Conservation (phyloP, 2,797 vertebrate genomes). For the Acanthopagrus latus region DNA sequence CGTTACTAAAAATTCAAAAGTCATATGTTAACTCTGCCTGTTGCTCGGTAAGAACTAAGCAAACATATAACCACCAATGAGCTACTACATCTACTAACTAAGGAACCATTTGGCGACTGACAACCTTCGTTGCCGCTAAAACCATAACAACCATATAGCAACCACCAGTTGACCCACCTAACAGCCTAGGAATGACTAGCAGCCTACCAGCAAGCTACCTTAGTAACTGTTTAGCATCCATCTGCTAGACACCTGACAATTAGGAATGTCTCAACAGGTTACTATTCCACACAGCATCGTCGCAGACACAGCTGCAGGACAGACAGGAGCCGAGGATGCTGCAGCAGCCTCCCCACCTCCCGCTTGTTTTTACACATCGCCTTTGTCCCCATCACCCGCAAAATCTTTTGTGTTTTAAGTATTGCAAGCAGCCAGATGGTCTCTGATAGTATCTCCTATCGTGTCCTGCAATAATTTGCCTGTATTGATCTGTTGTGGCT, state of each 20-base stretch:
- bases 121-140: too few relatives aligned
- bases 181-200: too few relatives aligned
- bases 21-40: too few relatives aligned
- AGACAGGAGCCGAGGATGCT: not conserved
- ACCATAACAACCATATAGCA: too few relatives aligned
- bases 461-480: not conserved
- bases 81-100: too few relatives aligned
- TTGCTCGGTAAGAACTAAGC: too few relatives aligned
- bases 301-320: not conserved
- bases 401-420: not conserved
- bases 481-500: conserved; percentile 3
- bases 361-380: not conserved
- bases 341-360: not conserved
- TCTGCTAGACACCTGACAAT: not conserved
- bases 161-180: too few relatives aligned
- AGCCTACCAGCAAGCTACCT: not conserved
- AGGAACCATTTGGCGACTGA: too few relatives aligned
- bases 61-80: too few relatives aligned
- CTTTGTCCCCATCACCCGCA: not conserved
- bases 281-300: not conserved
- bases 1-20: too few relatives aligned
- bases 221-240: not conserved
- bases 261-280: not conserved
- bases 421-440: not conserved
- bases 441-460: not conserved